Base-by-base conservation (phyloP, 2,113 vertebrate genomes). In the Cyanoramphus novaezelandiae region DNA sequence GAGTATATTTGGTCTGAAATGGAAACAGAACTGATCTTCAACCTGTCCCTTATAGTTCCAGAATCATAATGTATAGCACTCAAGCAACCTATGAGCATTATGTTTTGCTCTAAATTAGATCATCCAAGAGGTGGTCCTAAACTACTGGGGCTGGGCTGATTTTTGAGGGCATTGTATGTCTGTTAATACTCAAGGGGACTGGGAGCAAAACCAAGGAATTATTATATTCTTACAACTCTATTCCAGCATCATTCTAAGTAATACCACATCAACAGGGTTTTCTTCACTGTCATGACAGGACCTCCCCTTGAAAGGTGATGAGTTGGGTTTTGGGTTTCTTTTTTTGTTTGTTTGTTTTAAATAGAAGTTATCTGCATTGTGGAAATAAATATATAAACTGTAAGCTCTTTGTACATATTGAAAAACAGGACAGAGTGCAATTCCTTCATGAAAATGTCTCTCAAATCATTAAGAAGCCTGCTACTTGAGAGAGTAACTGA, bases 391-490 rank as follows among this genome's bases (percentile, higher is more conserved):
- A 70, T 21, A 44, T 13, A 86, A 76, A 63, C 1, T 2, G 7
- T 21, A 81, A 83, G 33, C 19, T 81, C 27, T 33, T 65, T 37
- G 10, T 52, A 47, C 5, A 3, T n/a, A 86, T 2, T 67, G 46
- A 74, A 88, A 96, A 94, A 74, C 13, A 82, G 57, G 62, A 65
- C 75, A 62, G 39, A 92, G 10, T 64, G 10, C 29, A 83, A 74
- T 57, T 87, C 24, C 64, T 71, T 44, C 41, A 88, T 8, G 24
- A 84, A 90, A 91, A 63, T 2, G 9, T 82, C 50, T 93, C 57
- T 80, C 37, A 69, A 72, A 88, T 57, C 24, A 62, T 70, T 90
- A 90, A 95, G 93, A 67, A 70, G 37, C 21, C 74, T 80, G 25
- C 20, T 86, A 81, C 52, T 93, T 87, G 69, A 84, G 68, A 43